Percentiles rank a stretch among this genome's conserved stretches.
phyloP scores from a whole-genome alignment of 1,140 invertebrate genomes.

The Ceratina australensis region DNA sequence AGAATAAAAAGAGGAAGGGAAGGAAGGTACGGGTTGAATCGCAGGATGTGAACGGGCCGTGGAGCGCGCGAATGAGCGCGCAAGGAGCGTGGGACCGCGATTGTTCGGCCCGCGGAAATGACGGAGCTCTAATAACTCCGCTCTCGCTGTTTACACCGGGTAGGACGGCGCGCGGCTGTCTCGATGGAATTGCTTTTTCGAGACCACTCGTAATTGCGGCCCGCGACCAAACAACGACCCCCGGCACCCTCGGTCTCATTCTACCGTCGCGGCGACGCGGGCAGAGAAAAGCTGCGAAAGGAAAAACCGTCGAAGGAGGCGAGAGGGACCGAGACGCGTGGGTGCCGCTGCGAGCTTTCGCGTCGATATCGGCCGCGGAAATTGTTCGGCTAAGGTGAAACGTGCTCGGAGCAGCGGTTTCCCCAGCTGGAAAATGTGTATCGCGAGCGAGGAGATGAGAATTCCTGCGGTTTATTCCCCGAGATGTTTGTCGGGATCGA shows the following conservation, averaged over 20 bases:
- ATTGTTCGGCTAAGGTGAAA: conserved; percentile 6
- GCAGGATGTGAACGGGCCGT: conserved; percentile 63
- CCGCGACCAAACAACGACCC: too few relatives aligned
- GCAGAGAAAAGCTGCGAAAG: neutral
- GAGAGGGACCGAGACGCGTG: too few relatives aligned
- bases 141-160: conserved; percentile 34
- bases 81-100: conserved; percentile 63
- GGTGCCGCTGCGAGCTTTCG: neutral
- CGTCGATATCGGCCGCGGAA: conserved; percentile 2
- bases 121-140: conserved; percentile 52
- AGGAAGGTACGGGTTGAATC: conserved; percentile 57
- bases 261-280: neutral
- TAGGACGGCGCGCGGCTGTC: neutral
- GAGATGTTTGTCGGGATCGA: conserved; percentile 1
- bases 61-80: conserved; percentile 61
- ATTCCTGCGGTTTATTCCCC: conserved; percentile 9
- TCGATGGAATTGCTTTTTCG: conserved; percentile 30
- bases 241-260: neutral
- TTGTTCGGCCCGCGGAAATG: conserved; percentile 58
- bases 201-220: conserved; percentile 19
- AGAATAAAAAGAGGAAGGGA: conserved; percentile 41
- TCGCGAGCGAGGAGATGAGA: conserved; percentile 8
- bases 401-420: neutral
- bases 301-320: neutral
- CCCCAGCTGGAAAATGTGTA: neutral